Base-by-base conservation (phyloP, 1,140 invertebrate species). In the Delia radicum region DNA sequence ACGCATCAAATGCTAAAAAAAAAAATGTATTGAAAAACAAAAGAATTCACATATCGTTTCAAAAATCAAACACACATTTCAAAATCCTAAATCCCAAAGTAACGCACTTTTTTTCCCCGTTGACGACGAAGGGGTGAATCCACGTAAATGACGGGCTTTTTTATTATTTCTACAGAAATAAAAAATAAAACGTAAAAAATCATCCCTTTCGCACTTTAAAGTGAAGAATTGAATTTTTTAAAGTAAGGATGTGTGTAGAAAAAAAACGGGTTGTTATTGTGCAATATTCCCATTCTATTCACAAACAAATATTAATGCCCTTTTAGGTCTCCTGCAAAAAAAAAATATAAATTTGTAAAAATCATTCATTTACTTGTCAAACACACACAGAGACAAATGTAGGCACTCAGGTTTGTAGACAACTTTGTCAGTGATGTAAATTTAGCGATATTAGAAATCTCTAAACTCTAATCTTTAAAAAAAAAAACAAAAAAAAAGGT, bases 121-220 rank as follows among this genome's bases (percentile, higher is more conserved):
- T 69, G 65, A 48, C n/a, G 62, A 29, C 65, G 65, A 69, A 69
- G 65, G 65, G 65, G 65, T 69, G 65, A 69, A 69, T 69, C 65
- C 18, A 18, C 31, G 18, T 69, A 69, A 69, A 69, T 69, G 65
- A 33, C n/a, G 65, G 65, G 65, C 65, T 69, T 69, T 69, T 69
- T 69, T 18, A 69, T 0, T 28, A 69, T 26, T 69, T 69, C 65
- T 37, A 33, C 4, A 33, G 65, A 69, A 69, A 29, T 33, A 33
- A 24, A 37, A 69, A 5, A 33, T 33, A 37, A 18, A 67, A 29
- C 63, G 18, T 33, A 69, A 37, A 69, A 73, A 65, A 76, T 76
- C 75, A 76, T 76, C 75, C 75, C 75, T 76, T 76, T 62, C 69
- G 28, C 55, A 67, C 5, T 76, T 76, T 76, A 76, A 76, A 73